Base-by-base conservation (phyloP, 2,888 invertebrate species). In the Mimas tiliae region DNA sequence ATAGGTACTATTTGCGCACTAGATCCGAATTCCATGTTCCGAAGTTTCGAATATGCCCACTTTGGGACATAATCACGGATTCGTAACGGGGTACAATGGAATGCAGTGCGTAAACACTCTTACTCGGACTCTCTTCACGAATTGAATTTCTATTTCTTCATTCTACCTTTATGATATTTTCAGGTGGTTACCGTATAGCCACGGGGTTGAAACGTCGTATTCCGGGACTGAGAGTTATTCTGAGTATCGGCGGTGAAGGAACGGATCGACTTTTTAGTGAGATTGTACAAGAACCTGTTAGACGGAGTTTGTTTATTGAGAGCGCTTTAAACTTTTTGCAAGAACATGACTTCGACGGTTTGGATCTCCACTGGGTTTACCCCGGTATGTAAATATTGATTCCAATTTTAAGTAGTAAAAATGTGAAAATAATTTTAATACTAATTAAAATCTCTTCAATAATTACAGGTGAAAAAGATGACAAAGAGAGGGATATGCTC, bases 291-390 rank as follows among this genome's bases (percentile, higher is more conserved):
- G 94, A 94, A 67, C 90, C 94, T 4, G 85, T 84, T 19, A 89
- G 94, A 51, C 85, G 95, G 42, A 89, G 93, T 62, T 92, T 92
- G 72, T 96, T 97, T 78, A 95, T 96, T 16, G 90, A 94, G 48
- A 96, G 96, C 51, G 94, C 96, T 0, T 82, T 96, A 0, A 88
- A 89, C 53, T 96, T 96, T 76, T 81, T 97, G 63, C 94, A 94
- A 67, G 94, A 95, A 67, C 95, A 96, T 74, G 95, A 95, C 67
- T 97, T 98, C 78, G 97, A 98, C 82, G 98, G 98, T 0, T 87
- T 97, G 12, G 97, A 97, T 79, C 90, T 98, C 6, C 96, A 97
- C 76, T 97, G 96, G 96, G 95, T 96, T 70, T 96, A 96, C 82
- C 96, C 96, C 74, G 95, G 94, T 93, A 84, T 67, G 65, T 42